Evolutionary conservation across 2,888 invertebrate species (phyloP).

Genomic region (Neocrepidodera transversa): DNA sequence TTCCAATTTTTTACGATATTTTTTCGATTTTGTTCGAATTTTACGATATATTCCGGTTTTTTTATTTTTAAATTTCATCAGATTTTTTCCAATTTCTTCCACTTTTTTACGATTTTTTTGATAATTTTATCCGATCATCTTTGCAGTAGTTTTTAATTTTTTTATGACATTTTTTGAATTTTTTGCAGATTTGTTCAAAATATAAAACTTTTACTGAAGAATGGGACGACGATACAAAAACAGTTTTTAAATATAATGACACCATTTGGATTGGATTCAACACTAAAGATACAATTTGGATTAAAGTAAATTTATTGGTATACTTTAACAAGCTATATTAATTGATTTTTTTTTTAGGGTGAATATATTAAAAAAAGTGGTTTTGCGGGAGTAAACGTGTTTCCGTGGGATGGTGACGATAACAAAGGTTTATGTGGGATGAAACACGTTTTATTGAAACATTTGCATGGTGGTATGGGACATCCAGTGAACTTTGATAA

Average conservation of each 20-base stretch:
- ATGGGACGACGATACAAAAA: conserved; percentile 44
- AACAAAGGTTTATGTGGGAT: conserved; percentile 41
- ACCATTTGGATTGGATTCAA: conserved; percentile 43
- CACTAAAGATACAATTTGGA: conserved; percentile 36
- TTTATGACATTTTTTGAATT: no score
- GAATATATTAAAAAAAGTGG: conserved; percentile 41
- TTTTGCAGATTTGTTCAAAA: conserved; percentile 38
- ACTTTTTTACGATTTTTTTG: no score
- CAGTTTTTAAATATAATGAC: conserved; percentile 38
- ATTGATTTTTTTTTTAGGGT: conserved; percentile 36
- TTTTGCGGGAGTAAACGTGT: conserved; percentile 42
- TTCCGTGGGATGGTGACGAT: conserved; percentile 45
- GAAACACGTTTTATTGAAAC: conserved; percentile 38
- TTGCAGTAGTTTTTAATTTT: no score
- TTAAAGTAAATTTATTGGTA: conserved; percentile 37
- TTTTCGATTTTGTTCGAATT: no score
- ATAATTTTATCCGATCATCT: no score
- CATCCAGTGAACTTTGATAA: conserved; percentile 26
- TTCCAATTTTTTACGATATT: no score
- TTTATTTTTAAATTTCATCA: no score
- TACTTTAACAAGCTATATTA: no score
- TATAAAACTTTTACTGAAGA: conserved; percentile 35
- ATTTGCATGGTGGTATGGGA: conserved; percentile 35
- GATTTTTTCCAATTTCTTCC: no score
- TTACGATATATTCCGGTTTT: no score